Evolutionary conservation across 2,113 vertebrate species (phyloP).

Genomic region (Ailurus styani): DNA sequence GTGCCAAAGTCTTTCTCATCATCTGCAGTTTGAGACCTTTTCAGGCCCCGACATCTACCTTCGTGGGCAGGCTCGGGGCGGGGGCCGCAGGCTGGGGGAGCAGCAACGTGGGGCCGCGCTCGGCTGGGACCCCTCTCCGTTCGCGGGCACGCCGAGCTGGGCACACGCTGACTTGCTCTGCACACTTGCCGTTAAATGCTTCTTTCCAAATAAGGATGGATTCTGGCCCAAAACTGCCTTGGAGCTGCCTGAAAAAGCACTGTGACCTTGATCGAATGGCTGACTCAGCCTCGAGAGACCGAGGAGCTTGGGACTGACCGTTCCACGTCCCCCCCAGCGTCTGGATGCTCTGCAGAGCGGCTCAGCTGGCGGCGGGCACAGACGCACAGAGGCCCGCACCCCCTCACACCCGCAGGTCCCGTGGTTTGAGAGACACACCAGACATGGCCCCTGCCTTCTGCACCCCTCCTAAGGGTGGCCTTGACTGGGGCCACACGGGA

Average conservation of each 20-base stretch:
- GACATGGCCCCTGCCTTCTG: background rate
- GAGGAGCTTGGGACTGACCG: background rate
- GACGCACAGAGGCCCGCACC: too few species aligned
- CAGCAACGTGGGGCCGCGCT: too few species aligned
- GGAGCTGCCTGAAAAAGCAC: background rate
- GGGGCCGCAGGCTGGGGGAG: too few species aligned
- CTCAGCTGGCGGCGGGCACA: accelerated
- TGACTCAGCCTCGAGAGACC: background rate
- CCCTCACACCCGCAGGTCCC: background rate
- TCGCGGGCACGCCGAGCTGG: background rate
- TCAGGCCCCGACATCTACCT: background rate
- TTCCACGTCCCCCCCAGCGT: background rate
- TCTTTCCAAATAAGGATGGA: background rate
- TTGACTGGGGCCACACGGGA: too few species aligned
- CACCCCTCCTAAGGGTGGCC: too few species aligned
- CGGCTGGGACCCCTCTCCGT: background rate
- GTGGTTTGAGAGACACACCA: background rate
- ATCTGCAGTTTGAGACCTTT: background rate
- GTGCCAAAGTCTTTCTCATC: background rate
- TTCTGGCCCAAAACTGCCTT: background rate
- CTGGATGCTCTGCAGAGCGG: background rate
- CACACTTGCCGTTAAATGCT: background rate
- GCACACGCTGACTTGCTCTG: background rate
- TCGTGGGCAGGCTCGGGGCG: too few species aligned
- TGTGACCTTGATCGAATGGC: background rate